phyloP scores from a whole-genome alignment of 1,140 invertebrate species.

The Plectus sambesii region DNA sequence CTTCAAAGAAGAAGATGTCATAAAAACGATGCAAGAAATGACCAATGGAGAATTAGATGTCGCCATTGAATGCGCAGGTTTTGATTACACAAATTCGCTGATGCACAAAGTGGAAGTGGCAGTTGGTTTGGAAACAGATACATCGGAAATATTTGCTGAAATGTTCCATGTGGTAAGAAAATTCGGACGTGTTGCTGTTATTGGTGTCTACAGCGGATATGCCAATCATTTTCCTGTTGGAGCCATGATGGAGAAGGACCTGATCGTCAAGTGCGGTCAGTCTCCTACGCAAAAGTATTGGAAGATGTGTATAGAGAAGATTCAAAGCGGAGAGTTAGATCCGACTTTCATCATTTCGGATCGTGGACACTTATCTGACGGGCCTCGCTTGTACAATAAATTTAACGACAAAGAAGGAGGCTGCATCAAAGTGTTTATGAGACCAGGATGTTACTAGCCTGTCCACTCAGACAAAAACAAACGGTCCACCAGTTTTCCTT shows the following conservation, averaged over 20 bases:
- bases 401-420: no score
- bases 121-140: conserved; percentile 19
- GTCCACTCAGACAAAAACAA: no score
- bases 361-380: no score
- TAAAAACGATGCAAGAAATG: conserved; percentile 5
- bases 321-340: no score
- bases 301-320: not conserved
- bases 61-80: conserved; percentile 23
- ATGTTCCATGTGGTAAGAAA: conserved; percentile 15
- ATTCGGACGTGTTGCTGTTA: conserved; percentile 7
- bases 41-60: conserved; percentile 13
- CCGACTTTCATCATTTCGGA: no score
- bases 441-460: no score
- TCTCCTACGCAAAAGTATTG: not conserved
- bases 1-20: conserved; percentile 19
- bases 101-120: conserved; percentile 17
- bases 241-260: conserved; percentile 12
- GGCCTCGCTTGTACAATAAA: no score
- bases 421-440: no score
- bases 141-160: conserved; percentile 20
- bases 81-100: conserved; percentile 17
- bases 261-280: conserved; percentile 1
- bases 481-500: no score
- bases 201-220: conserved; percentile 13
- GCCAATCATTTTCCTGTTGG: conserved; percentile 16